Percentiles rank a stretch among this genome's conserved stretches.
Evolutionary conservation across 2,797 vertebrate species (phyloP).

Genomic region (Cynopterus sphinx): DNA sequence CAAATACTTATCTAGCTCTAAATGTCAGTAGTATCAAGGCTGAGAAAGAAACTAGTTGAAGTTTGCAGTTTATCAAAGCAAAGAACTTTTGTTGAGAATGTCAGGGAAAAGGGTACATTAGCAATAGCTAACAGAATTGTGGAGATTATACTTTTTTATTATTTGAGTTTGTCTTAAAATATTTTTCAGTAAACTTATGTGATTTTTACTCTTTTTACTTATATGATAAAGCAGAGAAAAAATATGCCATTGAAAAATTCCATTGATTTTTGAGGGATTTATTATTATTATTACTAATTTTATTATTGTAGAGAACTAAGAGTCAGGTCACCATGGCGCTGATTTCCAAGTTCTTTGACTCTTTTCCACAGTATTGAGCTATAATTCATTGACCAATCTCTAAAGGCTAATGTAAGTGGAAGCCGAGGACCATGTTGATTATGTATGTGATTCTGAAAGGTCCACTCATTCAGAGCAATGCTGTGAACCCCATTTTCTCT

Average conservation of each 20-base stretch:
- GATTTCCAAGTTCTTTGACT: neutral
- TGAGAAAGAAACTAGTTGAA: neutral
- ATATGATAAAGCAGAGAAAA: neutral
- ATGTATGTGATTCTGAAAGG: neutral
- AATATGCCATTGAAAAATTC: neutral
- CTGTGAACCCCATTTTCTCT: neutral
- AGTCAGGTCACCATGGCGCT: neutral
- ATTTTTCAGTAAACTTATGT: neutral
- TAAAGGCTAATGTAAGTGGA: neutral
- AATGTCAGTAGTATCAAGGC: neutral
- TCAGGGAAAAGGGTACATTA: neutral
- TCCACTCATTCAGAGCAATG: neutral
- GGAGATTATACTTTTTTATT: neutral
- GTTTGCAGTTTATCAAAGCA: neutral
- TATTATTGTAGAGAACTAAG: neutral
- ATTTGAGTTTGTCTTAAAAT: neutral
- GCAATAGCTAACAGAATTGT: neutral
- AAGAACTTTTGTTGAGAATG: neutral
- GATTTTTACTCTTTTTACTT: neutral
- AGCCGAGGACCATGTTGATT: neutral
- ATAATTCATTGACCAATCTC: neutral
- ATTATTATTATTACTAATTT: neutral
- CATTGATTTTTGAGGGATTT: neutral
- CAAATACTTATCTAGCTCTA: too few species aligned
- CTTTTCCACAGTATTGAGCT: neutral